Evolutionary conservation across 2,888 invertebrate genomes (phyloP), one percentile per base, ranked within the genome.

Genomic region (Luperina nickerlii): DNA sequence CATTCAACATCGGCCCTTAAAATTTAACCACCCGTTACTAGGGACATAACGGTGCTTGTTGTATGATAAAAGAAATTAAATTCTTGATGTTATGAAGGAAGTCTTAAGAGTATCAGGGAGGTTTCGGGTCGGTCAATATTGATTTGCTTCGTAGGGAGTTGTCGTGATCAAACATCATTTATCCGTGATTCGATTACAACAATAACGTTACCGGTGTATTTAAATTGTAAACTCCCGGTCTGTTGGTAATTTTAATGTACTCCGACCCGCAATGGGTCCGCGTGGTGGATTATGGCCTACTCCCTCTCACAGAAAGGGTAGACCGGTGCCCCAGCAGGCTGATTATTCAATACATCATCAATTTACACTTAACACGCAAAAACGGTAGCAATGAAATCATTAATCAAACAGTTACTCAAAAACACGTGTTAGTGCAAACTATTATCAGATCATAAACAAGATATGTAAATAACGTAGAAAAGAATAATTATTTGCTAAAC

Each of bases 401-500:
- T 27, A 63, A 27, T 60, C 42, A 57, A 38, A 60, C 18, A 8
- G 15, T 74, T 77, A 45, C 38, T 18, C 32, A 51, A 63, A 68
- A 57, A 62, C 51, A 45, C 38, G 5, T 62, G 70, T 76, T 79
- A 68, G 20, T 24, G 48, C 1, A 15, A 60, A 74, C 32, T 38
- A 71, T 79, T 32, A 68, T 24, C 69, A 63, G 75, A 67, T 73
- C 62, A 27, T 74, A n/a, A 75, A 75, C 27, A 20, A 54, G 62
- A 42, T 67, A 79, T 63, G 69, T 67, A 51, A 87, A 72, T 54
- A 60, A 27, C 45, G n/a, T 67, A 67, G n/a, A 48, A 69, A 84
- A 69, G 27, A 69, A 60, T 70, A 78, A 80, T 74, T 78, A 76
- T 15, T 32, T 0, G 42, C 24, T 27, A 67, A 81, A 68, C 83